phyloP scores from a whole-genome alignment of 35 echinoderm and acorn worm species.

The Heliocidaris tuberculata region DNA sequence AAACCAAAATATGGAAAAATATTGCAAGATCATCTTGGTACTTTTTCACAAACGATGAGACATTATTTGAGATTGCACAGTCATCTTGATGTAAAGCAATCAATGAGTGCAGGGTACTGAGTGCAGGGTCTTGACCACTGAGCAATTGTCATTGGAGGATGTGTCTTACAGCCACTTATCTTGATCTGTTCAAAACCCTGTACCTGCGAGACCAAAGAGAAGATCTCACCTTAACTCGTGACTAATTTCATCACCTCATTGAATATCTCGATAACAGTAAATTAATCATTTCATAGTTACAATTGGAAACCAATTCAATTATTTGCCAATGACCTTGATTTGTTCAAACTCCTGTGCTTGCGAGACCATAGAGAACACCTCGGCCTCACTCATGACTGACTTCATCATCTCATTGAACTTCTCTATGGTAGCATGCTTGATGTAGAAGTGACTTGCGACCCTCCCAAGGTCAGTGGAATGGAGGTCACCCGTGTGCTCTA shows the following conservation, averaged over 20 bases:
- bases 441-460: slow-evolving; percentile 95
- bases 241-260: slow-evolving; percentile 66
- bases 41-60: too few relatives aligned
- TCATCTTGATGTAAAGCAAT: too few relatives aligned
- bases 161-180: slow-evolving; percentile 18
- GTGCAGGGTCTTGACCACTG: too few relatives aligned
- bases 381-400: slow-evolving; percentile 78
- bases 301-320: not conserved
- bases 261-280: slow-evolving; percentile 84
- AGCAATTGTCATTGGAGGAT: too few relatives aligned
- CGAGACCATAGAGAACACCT: slow-evolving; percentile 95
- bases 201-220: slow-evolving; percentile 82
- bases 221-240: slow-evolving; percentile 83
- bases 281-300: not conserved
- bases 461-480: slow-evolving; percentile 89
- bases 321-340: slow-evolving; percentile 71
- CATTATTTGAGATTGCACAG: too few relatives aligned
- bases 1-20: too few relatives aligned
- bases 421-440: slow-evolving; percentile 93
- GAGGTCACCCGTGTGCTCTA: slow-evolving; percentile 80
- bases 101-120: too few relatives aligned
- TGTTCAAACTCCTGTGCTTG: slow-evolving; percentile 93
- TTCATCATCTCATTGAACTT: slow-evolving; percentile 82
- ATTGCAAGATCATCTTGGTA: too few relatives aligned
- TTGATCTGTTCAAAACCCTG: slow-evolving; percentile 95